These are phyloP conservation scores for Peribatodes rhomboidaria DNA, from an alignment of 2,888 invertebrate genomes.

Conservation along the genomic window DNA sequence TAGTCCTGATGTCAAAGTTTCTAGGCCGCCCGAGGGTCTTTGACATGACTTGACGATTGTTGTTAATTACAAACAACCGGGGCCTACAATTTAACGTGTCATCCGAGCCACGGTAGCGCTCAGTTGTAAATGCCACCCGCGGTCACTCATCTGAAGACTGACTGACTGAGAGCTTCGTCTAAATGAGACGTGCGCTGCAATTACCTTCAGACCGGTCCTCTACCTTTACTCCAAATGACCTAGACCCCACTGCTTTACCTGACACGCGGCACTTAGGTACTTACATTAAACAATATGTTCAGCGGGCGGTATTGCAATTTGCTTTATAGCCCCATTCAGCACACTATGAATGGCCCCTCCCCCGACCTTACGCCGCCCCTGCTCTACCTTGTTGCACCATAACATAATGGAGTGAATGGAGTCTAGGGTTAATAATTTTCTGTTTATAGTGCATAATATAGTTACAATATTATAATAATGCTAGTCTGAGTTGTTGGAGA, in stretches of 20 bases:
- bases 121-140: too few relatives aligned
- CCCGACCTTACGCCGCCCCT: slow-evolving; percentile 48
- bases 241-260: slow-evolving; percentile 2
- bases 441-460: slow-evolving; percentile 59
- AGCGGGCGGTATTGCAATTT: slow-evolving; percentile 61
- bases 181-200: background rate
- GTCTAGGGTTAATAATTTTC: slow-evolving; percentile 54
- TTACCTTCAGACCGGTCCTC: background rate
- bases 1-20: too few relatives aligned
- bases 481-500: slow-evolving; percentile 7
- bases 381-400: slow-evolving; percentile 46
- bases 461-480: slow-evolving; percentile 21
- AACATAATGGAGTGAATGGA: slow-evolving; percentile 58
- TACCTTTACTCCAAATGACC: background rate
- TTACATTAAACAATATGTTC: slow-evolving; percentile 32
- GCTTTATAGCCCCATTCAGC: slow-evolving; percentile 65
- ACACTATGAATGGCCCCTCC: slow-evolving; percentile 62
- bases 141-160: too few relatives aligned
- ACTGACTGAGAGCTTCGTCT: too few relatives aligned
- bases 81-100: too few relatives aligned
- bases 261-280: slow-evolving; percentile 9
- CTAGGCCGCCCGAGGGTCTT: too few relatives aligned
- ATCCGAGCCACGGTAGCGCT: too few relatives aligned
- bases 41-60: too few relatives aligned
- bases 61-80: too few relatives aligned